Evolutionary conservation across 2,113 vertebrate genomes (phyloP).

Genomic region (Heteronetta atricapilla): DNA sequence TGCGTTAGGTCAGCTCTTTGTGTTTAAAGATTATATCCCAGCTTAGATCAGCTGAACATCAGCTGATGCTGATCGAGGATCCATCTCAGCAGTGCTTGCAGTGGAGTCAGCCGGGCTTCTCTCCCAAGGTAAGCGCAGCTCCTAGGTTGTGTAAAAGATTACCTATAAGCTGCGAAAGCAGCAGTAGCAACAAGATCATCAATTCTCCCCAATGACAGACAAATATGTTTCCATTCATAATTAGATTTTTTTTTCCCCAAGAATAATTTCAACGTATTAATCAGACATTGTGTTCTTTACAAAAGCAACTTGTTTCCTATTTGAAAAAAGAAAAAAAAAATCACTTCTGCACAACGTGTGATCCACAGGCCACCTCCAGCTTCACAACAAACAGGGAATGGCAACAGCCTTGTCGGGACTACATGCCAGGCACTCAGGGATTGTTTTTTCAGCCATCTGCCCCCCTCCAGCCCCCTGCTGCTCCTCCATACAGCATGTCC

Average conservation of each 20-base stretch:
- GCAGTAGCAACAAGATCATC: slow-evolving; percentile 69
- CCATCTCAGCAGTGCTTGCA: slow-evolving; percentile 24
- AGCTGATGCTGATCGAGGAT: slow-evolving; percentile 43
- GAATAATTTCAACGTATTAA: slow-evolving; percentile 70
- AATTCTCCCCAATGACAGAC: slow-evolving; percentile 75
- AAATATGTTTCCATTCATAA: slow-evolving; percentile 75
- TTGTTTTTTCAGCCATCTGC: slow-evolving; percentile 45
- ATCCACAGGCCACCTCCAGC: slow-evolving; percentile 75
- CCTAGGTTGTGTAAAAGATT: slow-evolving; percentile 63
- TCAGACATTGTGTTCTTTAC: slow-evolving; percentile 79
- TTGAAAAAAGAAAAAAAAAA: not conserved
- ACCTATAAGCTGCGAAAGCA: slow-evolving; percentile 65
- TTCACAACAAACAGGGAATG: slow-evolving; percentile 72
- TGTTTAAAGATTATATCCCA: slow-evolving; percentile 37
- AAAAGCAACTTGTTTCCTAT: slow-evolving; percentile 74
- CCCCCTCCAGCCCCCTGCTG: slow-evolving; percentile 20
- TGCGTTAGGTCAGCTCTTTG: slow-evolving; percentile 40
- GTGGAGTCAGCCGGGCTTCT: slow-evolving; percentile 47
- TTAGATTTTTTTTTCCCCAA: slow-evolving; percentile 48
- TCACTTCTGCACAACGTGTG: slow-evolving; percentile 75
- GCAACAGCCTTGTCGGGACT: slow-evolving; percentile 77
- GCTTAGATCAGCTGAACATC: slow-evolving; percentile 70
- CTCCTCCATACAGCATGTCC: not conserved
- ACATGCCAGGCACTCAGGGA: slow-evolving; percentile 47
- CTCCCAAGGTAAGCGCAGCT: slow-evolving; percentile 51